A percentile compares a stretch with the other conserved stretches of the same genome.
Evolutionary conservation across 92 coral and sea anemone species (phyloP).

Genomic region (Epizoanthus rinbou): DNA sequence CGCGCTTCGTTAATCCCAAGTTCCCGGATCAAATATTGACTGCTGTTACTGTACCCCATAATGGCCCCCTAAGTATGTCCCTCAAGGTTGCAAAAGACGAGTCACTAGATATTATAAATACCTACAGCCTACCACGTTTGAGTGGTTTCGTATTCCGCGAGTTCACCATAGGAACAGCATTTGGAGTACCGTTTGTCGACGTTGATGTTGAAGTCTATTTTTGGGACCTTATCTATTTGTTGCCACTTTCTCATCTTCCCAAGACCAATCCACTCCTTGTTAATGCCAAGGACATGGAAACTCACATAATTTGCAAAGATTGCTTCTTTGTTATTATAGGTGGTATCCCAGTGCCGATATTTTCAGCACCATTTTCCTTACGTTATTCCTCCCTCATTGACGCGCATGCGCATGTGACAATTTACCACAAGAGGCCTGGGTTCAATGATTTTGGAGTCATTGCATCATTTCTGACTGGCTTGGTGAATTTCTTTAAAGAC

Average conservation of each 20-base stretch:
- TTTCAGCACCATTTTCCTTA: slow-evolving; percentile 63
- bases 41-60: slow-evolving; percentile 44
- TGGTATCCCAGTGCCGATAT: slow-evolving; percentile 59
- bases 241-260: slow-evolving; percentile 67
- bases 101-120: slow-evolving; percentile 41
- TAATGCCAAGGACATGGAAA: slow-evolving; percentile 64
- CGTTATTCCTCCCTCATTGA: slow-evolving; percentile 50
- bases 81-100: slow-evolving; percentile 60
- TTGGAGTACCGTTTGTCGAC: slow-evolving; percentile 62
- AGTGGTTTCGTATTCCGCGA: slow-evolving; percentile 50
- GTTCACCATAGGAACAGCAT: slow-evolving; percentile 57
- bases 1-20: slow-evolving; percentile 49
- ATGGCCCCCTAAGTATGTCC: slow-evolving; percentile 55
- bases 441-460: slow-evolving; percentile 46
- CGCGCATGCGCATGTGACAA: slow-evolving; percentile 43
- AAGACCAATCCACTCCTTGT: slow-evolving; percentile 53
- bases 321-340: slow-evolving; percentile 68
- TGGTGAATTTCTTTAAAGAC: slow-evolving; percentile 55
- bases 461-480: slow-evolving; percentile 49
- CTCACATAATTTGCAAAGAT: slow-evolving; percentile 57
- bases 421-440: slow-evolving; percentile 65
- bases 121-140: slow-evolving; percentile 21
- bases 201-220: slow-evolving; percentile 52
- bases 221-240: slow-evolving; percentile 54
- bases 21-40: slow-evolving; percentile 55